A percentile compares a stretch with the other conserved stretches of the same genome.
Conservation (phyloP, 2,888 invertebrate genomes). For the Tholera decimalis region DNA sequence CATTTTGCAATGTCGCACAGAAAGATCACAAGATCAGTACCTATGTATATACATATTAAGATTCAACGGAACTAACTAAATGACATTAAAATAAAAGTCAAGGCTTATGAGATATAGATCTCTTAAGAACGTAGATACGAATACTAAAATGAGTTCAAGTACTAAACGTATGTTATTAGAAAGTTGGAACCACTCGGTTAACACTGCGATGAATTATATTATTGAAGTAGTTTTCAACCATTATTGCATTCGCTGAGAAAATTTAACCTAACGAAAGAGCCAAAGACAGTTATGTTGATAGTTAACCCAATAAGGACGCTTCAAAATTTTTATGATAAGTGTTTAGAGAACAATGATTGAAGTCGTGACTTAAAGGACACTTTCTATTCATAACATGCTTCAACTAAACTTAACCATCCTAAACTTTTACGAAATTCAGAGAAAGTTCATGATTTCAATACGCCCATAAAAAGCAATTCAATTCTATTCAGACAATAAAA, state of each 20-base stretch:
- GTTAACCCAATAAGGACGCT: constrained; percentile 12
- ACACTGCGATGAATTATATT: constrained; percentile 41
- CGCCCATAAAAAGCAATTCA: constrained; percentile 8
- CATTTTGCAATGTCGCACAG: constrained; percentile 11
- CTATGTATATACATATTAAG: neutral
- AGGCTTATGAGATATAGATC: constrained; percentile 14
- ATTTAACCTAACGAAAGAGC: constrained; percentile 14
- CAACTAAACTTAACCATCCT: constrained; percentile 27
- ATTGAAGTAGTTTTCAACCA: constrained; percentile 41
- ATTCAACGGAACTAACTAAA: constrained; percentile 10
- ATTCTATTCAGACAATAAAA: constrained; percentile 23
- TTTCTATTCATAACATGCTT: constrained; percentile 39
- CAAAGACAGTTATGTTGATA: constrained; percentile 36
- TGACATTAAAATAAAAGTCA: constrained; percentile 30
- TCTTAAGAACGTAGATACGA: constrained; percentile 7
- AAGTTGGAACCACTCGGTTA: constrained; percentile 31
- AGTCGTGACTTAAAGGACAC: constrained; percentile 25
- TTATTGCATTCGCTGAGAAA: constrained; percentile 35
- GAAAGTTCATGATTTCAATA: constrained; percentile 21
- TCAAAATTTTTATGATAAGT: constrained; percentile 25
- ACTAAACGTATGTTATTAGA: constrained; percentile 48
- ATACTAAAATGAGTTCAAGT: constrained; percentile 18
- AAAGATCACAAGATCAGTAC: constrained; percentile 13
- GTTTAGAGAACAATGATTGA: constrained; percentile 10
- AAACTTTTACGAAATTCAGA: constrained; percentile 21